Evolutionary conservation across 2,113 vertebrate species (phyloP).

Genomic region (Oncorhynchus nerka): DNA sequence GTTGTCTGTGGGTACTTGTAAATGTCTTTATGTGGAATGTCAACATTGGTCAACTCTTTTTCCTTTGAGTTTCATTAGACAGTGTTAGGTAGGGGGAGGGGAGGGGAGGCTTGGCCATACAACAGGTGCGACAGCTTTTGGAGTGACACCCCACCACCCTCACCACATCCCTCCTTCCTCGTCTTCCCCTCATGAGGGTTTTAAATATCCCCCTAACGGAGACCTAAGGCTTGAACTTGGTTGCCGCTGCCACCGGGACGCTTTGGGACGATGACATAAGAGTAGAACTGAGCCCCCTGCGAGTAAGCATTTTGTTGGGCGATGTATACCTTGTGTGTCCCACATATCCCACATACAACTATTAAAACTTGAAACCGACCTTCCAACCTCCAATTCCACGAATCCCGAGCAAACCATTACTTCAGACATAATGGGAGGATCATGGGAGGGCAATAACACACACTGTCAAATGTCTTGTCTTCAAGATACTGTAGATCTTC

Average conservation of each 20-base stretch:
- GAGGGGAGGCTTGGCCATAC: not conserved
- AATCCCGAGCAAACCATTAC: not conserved
- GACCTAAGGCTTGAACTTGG: conserved; percentile 39
- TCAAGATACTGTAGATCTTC: no score
- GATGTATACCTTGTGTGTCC: no score
- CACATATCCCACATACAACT: no score
- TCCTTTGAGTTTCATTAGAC: not conserved
- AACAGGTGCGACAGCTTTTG: conserved; percentile 44
- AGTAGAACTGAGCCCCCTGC: not conserved
- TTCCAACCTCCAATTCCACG: not conserved
- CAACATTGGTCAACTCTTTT: not conserved
- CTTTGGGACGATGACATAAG: conserved; percentile 39
- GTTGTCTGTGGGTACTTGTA: not conserved
- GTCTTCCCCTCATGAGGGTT: conserved; percentile 11
- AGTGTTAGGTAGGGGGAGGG: not conserved
- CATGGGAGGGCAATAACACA: not conserved
- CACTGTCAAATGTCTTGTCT: no score
- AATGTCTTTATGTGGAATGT: not conserved
- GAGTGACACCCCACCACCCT: not conserved
- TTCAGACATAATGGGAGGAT: not conserved
- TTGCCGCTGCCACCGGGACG: conserved; percentile 7
- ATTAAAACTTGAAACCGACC: not conserved
- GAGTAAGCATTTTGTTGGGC: no score
- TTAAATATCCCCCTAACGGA: conserved; percentile 46
- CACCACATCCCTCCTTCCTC: not conserved